Evolutionary conservation across 92 coral and sea anemone species (phyloP).

Genomic region (Porites lobata): DNA sequence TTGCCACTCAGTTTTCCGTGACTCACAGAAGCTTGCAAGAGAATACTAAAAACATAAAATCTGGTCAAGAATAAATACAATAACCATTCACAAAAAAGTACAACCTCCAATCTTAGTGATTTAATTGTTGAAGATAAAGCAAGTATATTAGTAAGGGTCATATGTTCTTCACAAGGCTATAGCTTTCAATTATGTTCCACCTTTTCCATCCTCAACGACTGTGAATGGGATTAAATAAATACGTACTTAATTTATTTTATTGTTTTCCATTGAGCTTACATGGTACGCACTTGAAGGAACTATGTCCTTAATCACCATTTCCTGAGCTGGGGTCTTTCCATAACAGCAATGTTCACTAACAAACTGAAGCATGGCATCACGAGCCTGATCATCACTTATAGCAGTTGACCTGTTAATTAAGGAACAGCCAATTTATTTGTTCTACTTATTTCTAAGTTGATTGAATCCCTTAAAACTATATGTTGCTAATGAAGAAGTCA

Average conservation of each 20-base stretch:
- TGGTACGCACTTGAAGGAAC: slow-evolving; percentile 89
- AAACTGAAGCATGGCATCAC: slow-evolving; percentile 83
- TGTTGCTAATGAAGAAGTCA: no score
- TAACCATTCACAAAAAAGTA: no score
- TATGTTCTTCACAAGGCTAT: no score
- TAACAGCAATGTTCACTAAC: slow-evolving; percentile 90
- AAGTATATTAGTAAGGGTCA: no score
- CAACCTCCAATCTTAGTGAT: no score
- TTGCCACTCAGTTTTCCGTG: slow-evolving; percentile 79
- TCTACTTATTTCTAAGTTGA: no score
- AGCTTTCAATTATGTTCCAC: no score
- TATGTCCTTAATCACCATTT: slow-evolving; percentile 83
- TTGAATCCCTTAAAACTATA: no score
- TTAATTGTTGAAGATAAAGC: no score
- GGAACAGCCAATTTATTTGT: not conserved
- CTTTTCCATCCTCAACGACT: no score
- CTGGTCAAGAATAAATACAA: not conserved
- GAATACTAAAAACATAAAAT: slow-evolving; percentile 62
- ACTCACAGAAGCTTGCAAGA: slow-evolving; percentile 84
- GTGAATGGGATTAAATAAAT: no score
- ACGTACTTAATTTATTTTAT: no score
- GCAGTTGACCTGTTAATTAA: slow-evolving; percentile 70
- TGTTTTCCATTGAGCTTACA: slow-evolving; percentile 51
- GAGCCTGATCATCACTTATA: slow-evolving; percentile 85
- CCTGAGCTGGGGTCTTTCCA: slow-evolving; percentile 87